phyloP scores from a whole-genome alignment of 2,888 invertebrate genomes.

The Xestia c-nigrum region DNA sequence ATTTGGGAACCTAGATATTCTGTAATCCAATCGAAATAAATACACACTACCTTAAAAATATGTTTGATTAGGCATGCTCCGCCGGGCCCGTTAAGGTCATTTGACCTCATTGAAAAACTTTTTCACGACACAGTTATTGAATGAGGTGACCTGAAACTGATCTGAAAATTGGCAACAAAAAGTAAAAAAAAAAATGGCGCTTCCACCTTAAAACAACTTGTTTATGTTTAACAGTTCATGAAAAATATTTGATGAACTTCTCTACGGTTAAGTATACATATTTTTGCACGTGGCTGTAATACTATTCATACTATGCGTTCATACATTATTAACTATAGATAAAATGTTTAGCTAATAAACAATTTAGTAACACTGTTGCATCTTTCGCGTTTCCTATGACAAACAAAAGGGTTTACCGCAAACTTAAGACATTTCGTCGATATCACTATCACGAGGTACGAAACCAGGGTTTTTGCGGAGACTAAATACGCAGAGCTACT shows the following conservation, averaged over 20 bases:
- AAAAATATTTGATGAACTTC: not conserved
- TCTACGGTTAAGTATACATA: not conserved
- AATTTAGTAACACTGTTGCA: constrained; percentile 36
- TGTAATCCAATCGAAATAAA: no score
- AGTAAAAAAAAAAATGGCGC: no score
- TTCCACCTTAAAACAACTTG: not conserved
- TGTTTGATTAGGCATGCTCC: no score
- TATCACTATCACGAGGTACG: not conserved
- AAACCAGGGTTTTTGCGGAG: not conserved
- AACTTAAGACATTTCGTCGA: not conserved
- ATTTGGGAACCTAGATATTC: no score
- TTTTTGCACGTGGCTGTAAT: not conserved
- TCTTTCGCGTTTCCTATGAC: constrained; percentile 14
- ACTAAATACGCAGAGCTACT: not conserved
- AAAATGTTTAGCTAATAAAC: constrained; percentile 13
- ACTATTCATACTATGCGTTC: constrained; percentile 4
- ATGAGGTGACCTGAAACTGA: no score
- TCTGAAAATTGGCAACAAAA: no score
- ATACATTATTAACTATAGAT: constrained; percentile 5
- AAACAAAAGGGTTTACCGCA: not conserved
- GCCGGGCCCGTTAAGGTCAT: no score
- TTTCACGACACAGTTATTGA: no score
- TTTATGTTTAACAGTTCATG: not conserved
- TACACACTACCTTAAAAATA: no score
- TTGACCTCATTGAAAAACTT: no score